Conservation (phyloP, 1,140 invertebrate species). For the Drosophila pallidifrons region DNA sequence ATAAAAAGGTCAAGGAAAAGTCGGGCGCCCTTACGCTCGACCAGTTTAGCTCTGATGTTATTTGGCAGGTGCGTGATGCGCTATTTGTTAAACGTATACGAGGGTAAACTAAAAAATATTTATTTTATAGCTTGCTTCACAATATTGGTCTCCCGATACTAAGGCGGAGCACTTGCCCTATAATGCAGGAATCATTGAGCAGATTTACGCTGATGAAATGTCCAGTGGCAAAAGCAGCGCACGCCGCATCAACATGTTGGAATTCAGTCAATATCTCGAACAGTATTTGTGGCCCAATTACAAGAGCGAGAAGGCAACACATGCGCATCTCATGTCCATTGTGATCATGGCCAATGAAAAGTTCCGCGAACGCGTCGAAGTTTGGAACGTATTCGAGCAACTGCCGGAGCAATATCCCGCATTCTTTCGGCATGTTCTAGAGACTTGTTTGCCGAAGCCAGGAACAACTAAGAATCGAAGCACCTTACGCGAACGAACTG, state of each 20-base stretch:
- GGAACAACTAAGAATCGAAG: slow-evolving; percentile 57
- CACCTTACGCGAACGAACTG: slow-evolving; percentile 92
- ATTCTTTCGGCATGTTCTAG: slow-evolving; percentile 95
- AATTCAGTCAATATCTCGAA: slow-evolving; percentile 99
- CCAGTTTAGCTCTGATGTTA: slow-evolving; percentile 90
- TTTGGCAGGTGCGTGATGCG: slow-evolving; percentile 74
- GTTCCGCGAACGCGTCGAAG: slow-evolving; percentile 97
- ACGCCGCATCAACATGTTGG: slow-evolving; percentile 96
- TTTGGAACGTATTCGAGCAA: slow-evolving; percentile 97
- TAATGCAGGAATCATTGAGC: slow-evolving; percentile 91
- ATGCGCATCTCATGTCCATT: slow-evolving; percentile 96
- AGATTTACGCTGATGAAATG: slow-evolving; percentile 93
- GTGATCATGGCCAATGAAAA: slow-evolving; percentile 99
- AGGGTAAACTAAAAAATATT: not conserved
- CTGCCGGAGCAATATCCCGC: slow-evolving; percentile 92
- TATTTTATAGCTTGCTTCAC: slow-evolving; percentile 90
- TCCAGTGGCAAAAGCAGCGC: slow-evolving; percentile 90
- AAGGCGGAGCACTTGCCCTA: slow-evolving; percentile 88
- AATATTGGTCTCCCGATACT: slow-evolving; percentile 95
- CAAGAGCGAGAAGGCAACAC: slow-evolving; percentile 88
- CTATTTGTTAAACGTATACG: slow-evolving; percentile 36
- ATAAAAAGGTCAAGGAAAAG: slow-evolving; percentile 46
- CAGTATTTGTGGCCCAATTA: slow-evolving; percentile 99
- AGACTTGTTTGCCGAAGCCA: slow-evolving; percentile 84
- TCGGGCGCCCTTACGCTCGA: slow-evolving; percentile 89